Evolutionary conservation across 30 jellyfish, hydroid and myxozoan species (phyloP).

Genomic region (Pseudorhiza aurosa): DNA sequence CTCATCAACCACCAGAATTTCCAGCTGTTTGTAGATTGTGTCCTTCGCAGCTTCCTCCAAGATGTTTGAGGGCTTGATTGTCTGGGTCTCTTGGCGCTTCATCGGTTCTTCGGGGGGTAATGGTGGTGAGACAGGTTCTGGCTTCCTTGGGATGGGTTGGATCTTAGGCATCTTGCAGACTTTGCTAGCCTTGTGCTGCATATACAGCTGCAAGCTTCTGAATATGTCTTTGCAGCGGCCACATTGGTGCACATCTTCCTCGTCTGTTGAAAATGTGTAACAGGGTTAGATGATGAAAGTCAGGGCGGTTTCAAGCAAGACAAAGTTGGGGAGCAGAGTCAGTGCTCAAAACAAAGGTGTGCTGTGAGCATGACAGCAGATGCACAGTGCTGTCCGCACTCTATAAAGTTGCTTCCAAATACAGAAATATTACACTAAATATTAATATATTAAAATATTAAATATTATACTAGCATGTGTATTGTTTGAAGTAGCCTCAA

Average conservation of each 20-base stretch:
- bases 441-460: too few species aligned
- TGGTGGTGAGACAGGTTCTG: constrained; percentile 38
- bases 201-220: constrained; percentile 72
- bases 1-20: constrained; percentile 64
- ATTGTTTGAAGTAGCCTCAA: too few species aligned
- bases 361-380: too few species aligned
- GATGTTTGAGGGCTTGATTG: constrained; percentile 70
- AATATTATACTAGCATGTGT: too few species aligned
- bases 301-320: too few species aligned
- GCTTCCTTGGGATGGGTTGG: constrained; percentile 21
- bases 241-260: constrained; percentile 95
- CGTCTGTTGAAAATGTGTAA: too few species aligned
- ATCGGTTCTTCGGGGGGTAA: constrained; percentile 11
- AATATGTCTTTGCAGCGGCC: constrained; percentile 94
- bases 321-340: too few species aligned
- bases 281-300: too few species aligned
- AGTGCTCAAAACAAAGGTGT: too few species aligned
- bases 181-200: constrained; percentile 84
- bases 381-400: too few species aligned
- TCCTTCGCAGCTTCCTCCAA: constrained; percentile 92
- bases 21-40: constrained; percentile 76
- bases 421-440: too few species aligned
- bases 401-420: too few species aligned
- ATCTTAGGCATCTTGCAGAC: constrained; percentile 64
- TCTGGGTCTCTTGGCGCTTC: constrained; percentile 20